phyloP scores from a whole-genome alignment of 1,140 invertebrate species.

The Leucophenga varia region DNA sequence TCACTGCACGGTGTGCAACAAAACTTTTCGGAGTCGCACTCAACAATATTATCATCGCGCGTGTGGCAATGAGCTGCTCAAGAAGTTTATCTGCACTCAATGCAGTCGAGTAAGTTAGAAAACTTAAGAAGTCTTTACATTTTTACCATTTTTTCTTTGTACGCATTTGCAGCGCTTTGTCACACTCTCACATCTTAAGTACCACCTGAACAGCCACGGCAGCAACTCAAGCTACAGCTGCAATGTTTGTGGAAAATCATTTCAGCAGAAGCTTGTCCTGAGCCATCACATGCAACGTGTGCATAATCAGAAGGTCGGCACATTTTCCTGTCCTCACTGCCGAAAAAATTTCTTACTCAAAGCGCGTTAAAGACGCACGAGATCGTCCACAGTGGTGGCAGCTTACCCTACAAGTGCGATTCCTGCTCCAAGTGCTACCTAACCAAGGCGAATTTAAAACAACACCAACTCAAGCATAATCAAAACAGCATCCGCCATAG shows the following conservation, averaged over 20 bases:
- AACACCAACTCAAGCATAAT: conserved; percentile 47
- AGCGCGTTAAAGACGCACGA: conserved; percentile 23
- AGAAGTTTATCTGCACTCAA: conserved; percentile 29
- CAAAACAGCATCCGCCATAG: conserved; percentile 23
- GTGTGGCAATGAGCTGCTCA: conserved; percentile 44
- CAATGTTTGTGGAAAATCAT: conserved; percentile 23
- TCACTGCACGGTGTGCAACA: conserved; percentile 60
- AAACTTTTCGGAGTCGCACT: conserved; percentile 59
- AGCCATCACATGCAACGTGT: conserved; percentile 26
- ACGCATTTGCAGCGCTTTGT: conserved; percentile 38
- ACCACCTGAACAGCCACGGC: conserved; percentile 35
- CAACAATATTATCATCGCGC: conserved; percentile 61
- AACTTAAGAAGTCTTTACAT: not conserved
- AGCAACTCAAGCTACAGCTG: conserved; percentile 15
- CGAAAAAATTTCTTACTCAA: conserved; percentile 24
- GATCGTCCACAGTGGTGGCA: conserved; percentile 20
- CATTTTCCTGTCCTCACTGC: conserved; percentile 26
- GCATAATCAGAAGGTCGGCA: conserved; percentile 13
- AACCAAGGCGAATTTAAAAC: conserved; percentile 55
- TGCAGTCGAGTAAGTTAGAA: conserved; percentile 36
- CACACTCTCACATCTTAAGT: conserved; percentile 39
- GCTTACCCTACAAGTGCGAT: conserved; percentile 50
- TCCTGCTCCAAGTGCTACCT: conserved; percentile 56
- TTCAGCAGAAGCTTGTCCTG: conserved; percentile 24
- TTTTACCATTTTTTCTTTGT: no score